These are phyloP conservation scores for Anabacerthia variegaticeps DNA, from an alignment of 2,797 vertebrate genomes.

Conservation along the genomic window DNA sequence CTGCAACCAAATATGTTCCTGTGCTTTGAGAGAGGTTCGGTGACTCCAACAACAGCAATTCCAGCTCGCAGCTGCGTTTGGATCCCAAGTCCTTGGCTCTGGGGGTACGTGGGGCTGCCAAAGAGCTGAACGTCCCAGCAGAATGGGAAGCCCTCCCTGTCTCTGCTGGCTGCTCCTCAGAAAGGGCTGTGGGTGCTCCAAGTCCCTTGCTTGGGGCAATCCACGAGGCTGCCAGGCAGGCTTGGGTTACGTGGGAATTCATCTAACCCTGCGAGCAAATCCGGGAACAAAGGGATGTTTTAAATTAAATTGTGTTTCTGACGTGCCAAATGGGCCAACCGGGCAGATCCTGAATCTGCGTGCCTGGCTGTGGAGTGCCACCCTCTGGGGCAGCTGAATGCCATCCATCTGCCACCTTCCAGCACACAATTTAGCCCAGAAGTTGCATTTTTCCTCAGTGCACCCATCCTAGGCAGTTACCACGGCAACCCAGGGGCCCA, in stretches of 20 bases:
- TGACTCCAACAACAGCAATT: background rate
- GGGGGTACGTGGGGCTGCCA: background rate
- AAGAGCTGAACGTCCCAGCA: background rate
- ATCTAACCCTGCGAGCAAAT: background rate
- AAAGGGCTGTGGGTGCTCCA: background rate
- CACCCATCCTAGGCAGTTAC: background rate
- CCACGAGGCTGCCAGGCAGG: background rate
- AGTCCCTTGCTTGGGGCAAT: background rate
- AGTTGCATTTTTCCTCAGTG: background rate
- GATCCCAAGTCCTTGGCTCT: background rate
- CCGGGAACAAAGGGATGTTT: background rate
- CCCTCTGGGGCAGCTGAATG: background rate
- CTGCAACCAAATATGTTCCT: background rate
- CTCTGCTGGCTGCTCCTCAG: background rate
- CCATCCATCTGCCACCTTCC: background rate
- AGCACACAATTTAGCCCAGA: background rate
- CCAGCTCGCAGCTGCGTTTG: background rate
- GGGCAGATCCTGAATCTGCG: background rate
- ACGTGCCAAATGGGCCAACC: background rate
- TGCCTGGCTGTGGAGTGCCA: background rate
- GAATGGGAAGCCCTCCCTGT: background rate
- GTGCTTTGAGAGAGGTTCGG: background rate
- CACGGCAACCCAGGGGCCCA: background rate
- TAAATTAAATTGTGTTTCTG: background rate
- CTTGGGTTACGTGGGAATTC: background rate